Percentiles rank a stretch among this genome's conserved stretches.
These are phyloP conservation scores for Argynnis bischoffii DNA, from an alignment of 2,888 invertebrate genomes.

Conservation along the genomic window DNA sequence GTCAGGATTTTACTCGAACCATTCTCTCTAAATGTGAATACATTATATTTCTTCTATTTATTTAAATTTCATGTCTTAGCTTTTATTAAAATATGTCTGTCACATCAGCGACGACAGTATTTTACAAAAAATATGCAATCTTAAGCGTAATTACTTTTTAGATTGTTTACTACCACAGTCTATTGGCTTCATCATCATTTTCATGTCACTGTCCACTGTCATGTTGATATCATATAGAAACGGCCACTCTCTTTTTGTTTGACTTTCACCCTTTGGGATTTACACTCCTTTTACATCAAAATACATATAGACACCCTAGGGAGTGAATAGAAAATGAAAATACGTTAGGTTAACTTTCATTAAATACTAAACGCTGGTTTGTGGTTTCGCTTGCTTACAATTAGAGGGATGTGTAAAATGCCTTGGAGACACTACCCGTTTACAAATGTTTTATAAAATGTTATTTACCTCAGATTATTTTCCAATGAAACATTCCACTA, in stretches of 20 bases:
- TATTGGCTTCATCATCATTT: background rate
- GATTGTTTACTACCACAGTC: background rate
- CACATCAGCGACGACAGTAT: background rate
- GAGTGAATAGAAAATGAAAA: conserved; percentile 30
- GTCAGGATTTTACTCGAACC: background rate
- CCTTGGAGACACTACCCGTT: too few species aligned
- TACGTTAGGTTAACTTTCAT: background rate
- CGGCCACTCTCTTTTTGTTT: conserved; percentile 17
- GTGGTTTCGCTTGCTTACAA: too few species aligned
- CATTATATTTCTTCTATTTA: too few species aligned
- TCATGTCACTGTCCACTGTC: conserved; percentile 1
- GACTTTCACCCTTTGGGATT: conserved; percentile 29
- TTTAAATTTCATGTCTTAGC: too few species aligned
- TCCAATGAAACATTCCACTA: too few species aligned
- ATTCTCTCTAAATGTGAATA: background rate
- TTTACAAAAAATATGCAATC: background rate
- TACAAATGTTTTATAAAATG: too few species aligned
- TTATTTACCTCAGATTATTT: too few species aligned
- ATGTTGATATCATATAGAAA: conserved; percentile 22
- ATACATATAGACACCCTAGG: conserved; percentile 11
- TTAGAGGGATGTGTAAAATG: too few species aligned
- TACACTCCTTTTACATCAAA: conserved; percentile 15
- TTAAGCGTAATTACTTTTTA: conserved; percentile 2
- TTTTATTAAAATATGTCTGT: too few species aligned
- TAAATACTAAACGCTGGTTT: background rate